Evolutionary conservation across 1,140 invertebrate genomes (phyloP).

Genomic region (Drosophila tropicalis): DNA sequence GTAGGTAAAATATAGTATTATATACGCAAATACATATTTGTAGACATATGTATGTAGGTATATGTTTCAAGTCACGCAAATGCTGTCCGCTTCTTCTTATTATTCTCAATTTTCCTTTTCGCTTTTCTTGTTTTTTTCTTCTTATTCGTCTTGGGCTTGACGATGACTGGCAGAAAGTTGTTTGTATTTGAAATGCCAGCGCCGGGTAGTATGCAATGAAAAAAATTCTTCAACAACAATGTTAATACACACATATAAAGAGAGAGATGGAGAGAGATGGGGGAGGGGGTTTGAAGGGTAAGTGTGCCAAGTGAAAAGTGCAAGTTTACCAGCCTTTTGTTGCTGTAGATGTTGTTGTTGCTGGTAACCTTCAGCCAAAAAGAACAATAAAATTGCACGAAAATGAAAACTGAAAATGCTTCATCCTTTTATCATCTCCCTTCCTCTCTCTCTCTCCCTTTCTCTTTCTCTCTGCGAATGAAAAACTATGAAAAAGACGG

Average conservation of each 20-base stretch:
- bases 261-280: slow-evolving; percentile 11
- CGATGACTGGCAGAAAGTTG: slow-evolving; percentile 42
- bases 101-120: background rate
- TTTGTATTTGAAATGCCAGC: slow-evolving; percentile 47
- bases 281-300: slow-evolving; percentile 47
- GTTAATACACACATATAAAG: slow-evolving; percentile 54
- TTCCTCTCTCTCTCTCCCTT: background rate
- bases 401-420: slow-evolving; percentile 69
- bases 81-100: background rate
- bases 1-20: slow-evolving; percentile 72
- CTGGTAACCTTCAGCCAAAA: slow-evolving; percentile 63
- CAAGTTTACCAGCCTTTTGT: slow-evolving; percentile 69
- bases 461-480: slow-evolving; percentile 46
- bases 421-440: slow-evolving; percentile 20
- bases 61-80: slow-evolving; percentile 41
- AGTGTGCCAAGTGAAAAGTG: slow-evolving; percentile 67
- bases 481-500: slow-evolving; percentile 65
- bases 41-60: background rate
- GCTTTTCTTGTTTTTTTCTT: background rate
- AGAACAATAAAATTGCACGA: slow-evolving; percentile 69
- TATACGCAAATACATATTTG: slow-evolving; percentile 7
- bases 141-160: background rate
- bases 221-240: slow-evolving; percentile 61
- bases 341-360: slow-evolving; percentile 30
- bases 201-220: slow-evolving; percentile 66